Base-by-base conservation (phyloP, 2,113 vertebrate genomes). In the Catharus fuscescens region DNA sequence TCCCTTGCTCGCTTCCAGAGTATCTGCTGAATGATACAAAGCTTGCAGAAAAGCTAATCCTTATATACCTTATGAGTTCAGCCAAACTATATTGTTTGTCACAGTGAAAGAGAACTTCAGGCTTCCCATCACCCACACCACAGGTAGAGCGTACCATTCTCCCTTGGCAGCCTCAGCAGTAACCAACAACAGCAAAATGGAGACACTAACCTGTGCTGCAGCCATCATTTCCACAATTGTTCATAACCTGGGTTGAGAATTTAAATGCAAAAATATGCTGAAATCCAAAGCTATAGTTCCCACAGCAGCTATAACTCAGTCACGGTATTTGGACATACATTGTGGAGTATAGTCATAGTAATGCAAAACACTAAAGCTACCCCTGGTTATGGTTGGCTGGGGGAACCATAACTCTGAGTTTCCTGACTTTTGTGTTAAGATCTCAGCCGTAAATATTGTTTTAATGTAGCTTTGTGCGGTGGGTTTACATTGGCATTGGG, bases 371-470 rank as follows among this genome's bases (percentile, higher is more conserved):
- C 73, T 94, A 83, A 95, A 94, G 60, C 62, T 88, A 70, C 47
- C 62, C 48, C 90, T 77, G 79, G 76, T 96, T 96, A 90, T 93
- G 76, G 90, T 94, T 96, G 90, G 74, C 94, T 90, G 44, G 34
- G 93, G 76, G 87, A 96, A 80, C 32, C 81, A 90, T 95, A 97
- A 95, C 87, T 91, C 81, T 88, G 92, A 83, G 93, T 97, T 96
- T 95, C 96, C 94, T 96, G 93, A 93, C 93, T 96, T 94, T 93
- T 93, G 92, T 96, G 88, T 92, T 94, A 93, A 95, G 81, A 90
- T 85, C 90, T 93, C 76, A 95, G 80, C 85, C 64, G 90, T 96
- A 95, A 95, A 96, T 92, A 95, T 66, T 90, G 59, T 44, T 96
- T 93, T 95, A 96, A 96, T 88, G 74, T 92, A 94, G 84, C 93